Percentiles rank a stretch among this genome's conserved stretches.
These are phyloP conservation scores for Tachyglossus aculeatus DNA, from an alignment of 2,797 vertebrate genomes.

Conservation along the genomic window DNA sequence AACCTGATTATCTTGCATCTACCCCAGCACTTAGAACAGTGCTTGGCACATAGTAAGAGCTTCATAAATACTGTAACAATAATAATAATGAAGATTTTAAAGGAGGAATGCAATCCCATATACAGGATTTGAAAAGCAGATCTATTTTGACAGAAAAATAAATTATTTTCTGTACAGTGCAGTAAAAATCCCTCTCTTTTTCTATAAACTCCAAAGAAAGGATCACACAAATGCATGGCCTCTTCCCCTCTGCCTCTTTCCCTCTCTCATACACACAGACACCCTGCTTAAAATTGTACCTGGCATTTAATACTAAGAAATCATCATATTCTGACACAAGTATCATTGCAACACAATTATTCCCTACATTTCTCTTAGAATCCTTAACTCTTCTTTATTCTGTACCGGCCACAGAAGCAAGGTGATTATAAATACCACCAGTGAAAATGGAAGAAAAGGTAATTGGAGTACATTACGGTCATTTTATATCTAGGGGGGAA, in stretches of 20 bases:
- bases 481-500: slow-evolving; percentile 46
- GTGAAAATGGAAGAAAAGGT: slow-evolving; percentile 48
- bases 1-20: too few species aligned
- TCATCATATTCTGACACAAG: slow-evolving; percentile 31
- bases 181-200: slow-evolving; percentile 11
- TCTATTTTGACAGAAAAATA: not conserved
- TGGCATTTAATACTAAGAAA: not conserved
- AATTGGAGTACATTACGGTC: too few species aligned
- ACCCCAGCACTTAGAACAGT: too few species aligned
- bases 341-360: slow-evolving; percentile 43
- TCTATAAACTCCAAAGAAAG: slow-evolving; percentile 13
- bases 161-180: not conserved
- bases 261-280: not conserved
- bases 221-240: not conserved
- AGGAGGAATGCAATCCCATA: too few species aligned
- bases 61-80: too few species aligned
- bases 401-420: slow-evolving; percentile 20
- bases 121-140: too few species aligned
- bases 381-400: slow-evolving; percentile 56
- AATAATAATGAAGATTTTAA: too few species aligned
- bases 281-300: slow-evolving; percentile 20
- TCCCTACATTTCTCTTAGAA: slow-evolving; percentile 22
- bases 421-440: slow-evolving; percentile 50
- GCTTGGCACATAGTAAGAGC: too few species aligned
- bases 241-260: not conserved